A percentile compares a stretch with the other conserved stretches of the same genome.
phyloP scores from a whole-genome alignment of 2,113 vertebrate genomes.

The Trematocara variabile region DNA sequence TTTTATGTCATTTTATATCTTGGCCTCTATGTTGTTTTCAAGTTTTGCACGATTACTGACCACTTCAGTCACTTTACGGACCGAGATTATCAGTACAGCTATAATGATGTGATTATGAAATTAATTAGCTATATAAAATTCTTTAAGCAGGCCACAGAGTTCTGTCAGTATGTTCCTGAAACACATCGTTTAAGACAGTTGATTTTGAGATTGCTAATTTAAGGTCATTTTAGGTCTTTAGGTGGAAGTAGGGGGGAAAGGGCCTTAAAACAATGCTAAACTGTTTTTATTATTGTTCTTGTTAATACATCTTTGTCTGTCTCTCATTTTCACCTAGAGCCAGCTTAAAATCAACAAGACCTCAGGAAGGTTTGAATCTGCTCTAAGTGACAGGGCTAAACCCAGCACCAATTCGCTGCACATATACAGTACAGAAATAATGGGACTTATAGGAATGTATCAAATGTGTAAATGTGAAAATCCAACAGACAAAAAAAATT shows the following conservation, averaged over 20 bases:
- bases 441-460: neutral
- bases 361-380: neutral
- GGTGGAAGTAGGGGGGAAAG: accelerated
- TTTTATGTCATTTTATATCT: neutral
- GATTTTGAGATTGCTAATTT: neutral
- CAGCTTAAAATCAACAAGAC: neutral
- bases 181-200: neutral
- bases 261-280: neutral
- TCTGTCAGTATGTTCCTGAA: neutral
- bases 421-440: neutral
- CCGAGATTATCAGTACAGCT: neutral
- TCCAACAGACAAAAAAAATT: neutral
- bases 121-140: neutral
- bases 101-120: neutral
- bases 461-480: neutral
- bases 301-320: neutral
- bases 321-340: neutral
- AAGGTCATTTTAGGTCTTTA: neutral
- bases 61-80: neutral
- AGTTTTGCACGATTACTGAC: neutral
- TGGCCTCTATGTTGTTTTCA: neutral
- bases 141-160: neutral
- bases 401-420: neutral
- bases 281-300: neutral
- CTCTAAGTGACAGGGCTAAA: neutral